Conservation (phyloP, 2,888 invertebrate genomes). For the Euplexia lucipara region DNA sequence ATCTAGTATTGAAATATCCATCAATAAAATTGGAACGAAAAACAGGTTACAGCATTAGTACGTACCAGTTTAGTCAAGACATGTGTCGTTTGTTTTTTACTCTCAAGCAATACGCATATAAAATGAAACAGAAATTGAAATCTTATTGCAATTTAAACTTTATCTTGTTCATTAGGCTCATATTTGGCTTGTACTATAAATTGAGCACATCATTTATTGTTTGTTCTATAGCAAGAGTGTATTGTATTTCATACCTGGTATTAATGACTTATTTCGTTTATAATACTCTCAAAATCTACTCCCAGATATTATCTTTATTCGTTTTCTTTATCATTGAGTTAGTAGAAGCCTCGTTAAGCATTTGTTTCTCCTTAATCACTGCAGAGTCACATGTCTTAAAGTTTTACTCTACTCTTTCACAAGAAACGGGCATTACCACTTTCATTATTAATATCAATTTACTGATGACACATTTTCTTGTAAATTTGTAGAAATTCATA, state of each 20-base stretch:
- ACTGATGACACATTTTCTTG: background rate
- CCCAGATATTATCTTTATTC: background rate
- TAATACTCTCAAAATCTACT: fast-evolving
- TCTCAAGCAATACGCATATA: background rate
- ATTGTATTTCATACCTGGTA: background rate
- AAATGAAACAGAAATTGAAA: slow-evolving; percentile 8
- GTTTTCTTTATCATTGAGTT: background rate
- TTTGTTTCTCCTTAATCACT: slow-evolving; percentile 9
- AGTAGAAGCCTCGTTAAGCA: background rate
- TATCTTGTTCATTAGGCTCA: background rate
- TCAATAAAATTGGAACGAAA: background rate
- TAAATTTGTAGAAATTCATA: background rate
- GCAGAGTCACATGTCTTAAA: background rate
- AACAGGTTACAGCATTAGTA: background rate
- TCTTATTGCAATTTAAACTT: background rate
- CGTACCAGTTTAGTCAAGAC: background rate
- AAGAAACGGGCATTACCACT: background rate
- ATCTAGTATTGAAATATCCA: background rate
- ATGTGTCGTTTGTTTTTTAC: background rate
- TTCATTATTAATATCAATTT: background rate
- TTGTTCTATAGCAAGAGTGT: background rate
- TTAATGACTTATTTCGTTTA: background rate
- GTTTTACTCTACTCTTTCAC: background rate
- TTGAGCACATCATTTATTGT: slow-evolving; percentile 1
- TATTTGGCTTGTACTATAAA: slow-evolving; percentile 9